These are phyloP conservation scores for Myathropa florea DNA, from an alignment of 2,888 invertebrate species.

Conservation along the genomic window DNA sequence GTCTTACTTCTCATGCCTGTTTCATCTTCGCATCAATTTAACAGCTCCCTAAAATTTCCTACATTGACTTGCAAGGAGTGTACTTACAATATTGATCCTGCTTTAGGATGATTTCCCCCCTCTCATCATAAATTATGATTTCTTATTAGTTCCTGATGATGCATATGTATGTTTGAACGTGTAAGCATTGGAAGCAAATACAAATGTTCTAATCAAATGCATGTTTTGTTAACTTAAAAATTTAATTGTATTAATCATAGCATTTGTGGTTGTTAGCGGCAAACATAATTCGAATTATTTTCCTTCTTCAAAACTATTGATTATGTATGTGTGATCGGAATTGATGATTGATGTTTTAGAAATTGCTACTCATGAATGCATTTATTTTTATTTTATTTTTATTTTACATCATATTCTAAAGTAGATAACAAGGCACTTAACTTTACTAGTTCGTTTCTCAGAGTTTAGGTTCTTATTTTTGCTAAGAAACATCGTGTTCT, in stretches of 20 bases:
- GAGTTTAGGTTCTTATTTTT: conserved; percentile 13
- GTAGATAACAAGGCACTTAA: conserved; percentile 39
- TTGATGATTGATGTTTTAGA: conserved; percentile 24
- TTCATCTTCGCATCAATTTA: neutral
- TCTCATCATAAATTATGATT: conserved; percentile 19
- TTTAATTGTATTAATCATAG: conserved; percentile 25
- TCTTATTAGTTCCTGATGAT: conserved; percentile 34
- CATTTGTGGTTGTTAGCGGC: conserved; percentile 49
- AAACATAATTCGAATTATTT: conserved; percentile 16
- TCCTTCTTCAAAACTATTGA: conserved; percentile 2
- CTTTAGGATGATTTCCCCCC: neutral
- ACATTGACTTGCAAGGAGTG: neutral
- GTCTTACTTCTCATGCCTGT: neutral
- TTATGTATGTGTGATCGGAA: conserved; percentile 29
- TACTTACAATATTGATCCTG: neutral
- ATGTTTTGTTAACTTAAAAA: conserved; percentile 24
- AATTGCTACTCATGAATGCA: conserved; percentile 39
- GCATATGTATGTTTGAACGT: neutral
- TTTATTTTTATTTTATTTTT: conserved; percentile 5
- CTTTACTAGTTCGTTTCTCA: neutral
- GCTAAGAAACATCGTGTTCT: neutral
- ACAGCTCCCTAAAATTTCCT: too few relatives aligned
- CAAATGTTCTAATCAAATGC: conserved; percentile 26
- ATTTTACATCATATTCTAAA: conserved; percentile 23
- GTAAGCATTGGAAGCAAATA: neutral